Percentiles rank a stretch among this genome's conserved stretches.
Evolutionary conservation across 2,797 vertebrate genomes (phyloP).

Genomic region (Pelochelys cantorii): DNA sequence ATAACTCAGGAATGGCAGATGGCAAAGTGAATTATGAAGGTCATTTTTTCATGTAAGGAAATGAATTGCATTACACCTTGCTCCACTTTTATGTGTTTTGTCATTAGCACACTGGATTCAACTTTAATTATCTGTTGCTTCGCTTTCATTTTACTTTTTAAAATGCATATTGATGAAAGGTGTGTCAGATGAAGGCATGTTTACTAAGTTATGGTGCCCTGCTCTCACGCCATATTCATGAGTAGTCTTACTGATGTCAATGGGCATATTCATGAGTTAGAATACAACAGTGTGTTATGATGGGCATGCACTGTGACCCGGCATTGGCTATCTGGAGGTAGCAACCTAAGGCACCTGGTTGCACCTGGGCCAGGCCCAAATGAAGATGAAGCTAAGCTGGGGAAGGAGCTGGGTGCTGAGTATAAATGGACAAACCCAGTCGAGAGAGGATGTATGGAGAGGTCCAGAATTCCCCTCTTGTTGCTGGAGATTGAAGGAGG

Average conservation of each 20-base stretch:
- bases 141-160: slow-evolving; percentile 63
- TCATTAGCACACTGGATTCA: slow-evolving; percentile 74
- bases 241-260: slow-evolving; percentile 14
- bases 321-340: not conserved
- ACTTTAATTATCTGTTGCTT: slow-evolving; percentile 76
- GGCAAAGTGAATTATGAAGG: slow-evolving; percentile 81
- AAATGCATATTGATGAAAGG: slow-evolving; percentile 63
- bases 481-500: no score
- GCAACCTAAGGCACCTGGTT: not conserved
- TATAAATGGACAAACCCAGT: no score
- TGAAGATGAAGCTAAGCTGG: no score
- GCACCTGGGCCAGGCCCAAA: no score
- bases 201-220: not conserved
- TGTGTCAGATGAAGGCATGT: slow-evolving; percentile 46
- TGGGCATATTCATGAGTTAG: not conserved
- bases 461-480: no score
- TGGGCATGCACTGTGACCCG: not conserved
- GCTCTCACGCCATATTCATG: not conserved
- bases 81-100: slow-evolving; percentile 72
- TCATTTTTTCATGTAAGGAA: slow-evolving; percentile 79
- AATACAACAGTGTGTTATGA: not conserved
- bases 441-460: no score
- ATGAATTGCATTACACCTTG: slow-evolving; percentile 78
- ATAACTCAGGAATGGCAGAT: slow-evolving; percentile 81
- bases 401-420: no score